Base-by-base conservation (phyloP, 2,113 vertebrate species). In the Perca flavescens region DNA sequence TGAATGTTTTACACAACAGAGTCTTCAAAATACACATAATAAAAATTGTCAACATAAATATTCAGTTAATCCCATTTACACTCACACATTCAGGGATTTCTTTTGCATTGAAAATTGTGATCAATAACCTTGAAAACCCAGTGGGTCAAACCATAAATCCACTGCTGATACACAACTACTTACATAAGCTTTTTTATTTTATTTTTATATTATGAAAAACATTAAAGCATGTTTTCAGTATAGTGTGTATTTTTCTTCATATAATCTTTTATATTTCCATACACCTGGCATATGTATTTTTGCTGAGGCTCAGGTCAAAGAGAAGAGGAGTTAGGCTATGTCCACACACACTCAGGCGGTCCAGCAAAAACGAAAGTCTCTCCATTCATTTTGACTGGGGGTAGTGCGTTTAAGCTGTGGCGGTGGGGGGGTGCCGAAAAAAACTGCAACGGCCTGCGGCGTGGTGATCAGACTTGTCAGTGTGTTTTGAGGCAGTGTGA, bases 211-310 rank as follows among this genome's bases (percentile, higher is more conserved):
- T 50, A 82, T 81, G 46, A 67, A 74, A 79, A 74, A 15, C 60
- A 77, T 85, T 61, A 72, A 77, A 65, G 73, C 77, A 89, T 86
- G 31, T 85, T 83, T 82, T 89, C 84, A 80, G 61, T 69, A 84
- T 75, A 66, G 73, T 50, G 11, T 82, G 21, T 77, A 71, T 90
- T 85, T 89, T 72, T 75, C 47, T 71, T 58, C 25, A 61, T 80
- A 72, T 19, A 12, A 63, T 77, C 49, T 82, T 68, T 82, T 68
- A 70, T 77, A 68, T 77, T 83, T 79, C 25, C 22, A 71, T 49
- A 71, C 14, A 78, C 53, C 22, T 77, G 50, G 58, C 28, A 46
- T 21, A 69, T 16, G 49, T 72, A 22, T 69, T 54, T 88, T 28
- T 72, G 63, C 58, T 65, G 52, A 88, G 25, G 68, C 65, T 77